Conservation (phyloP, 2,888 invertebrate genomes). For the Dynastes maya region DNA sequence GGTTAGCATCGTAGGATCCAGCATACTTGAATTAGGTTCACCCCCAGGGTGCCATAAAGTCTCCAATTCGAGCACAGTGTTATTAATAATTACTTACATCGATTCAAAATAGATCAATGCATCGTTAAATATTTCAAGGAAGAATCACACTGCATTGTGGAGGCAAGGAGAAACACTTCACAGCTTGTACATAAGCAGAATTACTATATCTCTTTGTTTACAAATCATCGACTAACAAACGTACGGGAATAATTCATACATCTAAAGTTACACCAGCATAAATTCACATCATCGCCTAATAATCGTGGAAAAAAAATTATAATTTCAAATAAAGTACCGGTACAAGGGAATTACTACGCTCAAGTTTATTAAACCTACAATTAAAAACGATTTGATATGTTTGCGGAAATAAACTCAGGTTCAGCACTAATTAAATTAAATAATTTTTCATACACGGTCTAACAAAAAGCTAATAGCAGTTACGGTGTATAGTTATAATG, state of each 20-base stretch:
- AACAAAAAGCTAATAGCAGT: constrained; percentile 1
- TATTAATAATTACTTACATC: too few species aligned
- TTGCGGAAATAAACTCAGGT: constrained; percentile 18
- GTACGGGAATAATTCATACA: not conserved
- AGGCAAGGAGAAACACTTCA: too few species aligned
- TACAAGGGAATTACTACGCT: not conserved
- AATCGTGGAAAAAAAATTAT: constrained; percentile 15
- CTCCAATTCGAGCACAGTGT: too few species aligned
- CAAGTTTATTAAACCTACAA: constrained; percentile 10
- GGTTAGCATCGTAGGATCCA: too few species aligned
- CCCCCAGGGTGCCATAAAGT: too few species aligned
- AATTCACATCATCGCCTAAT: constrained; percentile 30
- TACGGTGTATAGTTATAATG: not conserved
- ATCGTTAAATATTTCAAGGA: too few species aligned
- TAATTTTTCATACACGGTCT: constrained; percentile 9
- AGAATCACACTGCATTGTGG: too few species aligned
- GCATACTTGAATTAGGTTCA: too few species aligned
- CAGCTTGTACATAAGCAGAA: too few species aligned
- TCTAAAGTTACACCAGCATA: constrained; percentile 16
- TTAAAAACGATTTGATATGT: constrained; percentile 27
- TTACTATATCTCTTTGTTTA: constrained; percentile 2
- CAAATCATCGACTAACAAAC: not conserved
- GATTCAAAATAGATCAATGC: too few species aligned
- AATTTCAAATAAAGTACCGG: constrained; percentile 23
- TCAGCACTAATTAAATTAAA: constrained; percentile 16